A percentile compares a stretch with the other conserved stretches of the same genome.
Evolutionary conservation across 2,797 vertebrate species (phyloP).

Genomic region (Oophaga sylvatica): DNA sequence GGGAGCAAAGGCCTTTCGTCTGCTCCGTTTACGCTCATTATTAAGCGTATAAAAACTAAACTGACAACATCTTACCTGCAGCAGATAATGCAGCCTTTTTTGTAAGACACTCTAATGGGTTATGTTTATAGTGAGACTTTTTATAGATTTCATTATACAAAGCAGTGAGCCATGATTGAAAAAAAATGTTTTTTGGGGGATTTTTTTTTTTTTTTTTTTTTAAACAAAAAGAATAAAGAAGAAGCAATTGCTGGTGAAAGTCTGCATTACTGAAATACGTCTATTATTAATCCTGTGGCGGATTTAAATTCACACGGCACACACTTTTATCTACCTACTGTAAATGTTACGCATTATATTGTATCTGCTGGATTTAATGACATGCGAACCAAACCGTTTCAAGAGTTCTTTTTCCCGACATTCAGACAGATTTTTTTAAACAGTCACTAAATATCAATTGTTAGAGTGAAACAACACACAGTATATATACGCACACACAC

Average conservation of each 20-base stretch:
- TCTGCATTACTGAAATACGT: not conserved
- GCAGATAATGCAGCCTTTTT: not conserved
- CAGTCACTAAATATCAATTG: too few species aligned
- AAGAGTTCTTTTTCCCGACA: too few species aligned
- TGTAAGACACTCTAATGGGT: not conserved
- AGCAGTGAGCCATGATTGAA: constrained; percentile 1
- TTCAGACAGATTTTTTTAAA: too few species aligned
- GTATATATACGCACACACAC: too few species aligned
- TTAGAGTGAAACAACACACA: too few species aligned
- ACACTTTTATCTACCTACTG: not conserved
- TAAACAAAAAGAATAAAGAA: not conserved
- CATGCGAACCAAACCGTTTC: too few species aligned
- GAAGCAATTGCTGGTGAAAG: not conserved
- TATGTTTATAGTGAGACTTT: not conserved
- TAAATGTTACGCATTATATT: not conserved
- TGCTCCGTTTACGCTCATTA: not conserved
- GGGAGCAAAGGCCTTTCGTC: not conserved
- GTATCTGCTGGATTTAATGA: too few species aligned
- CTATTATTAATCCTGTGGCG: not conserved
- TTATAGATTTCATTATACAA: constrained; percentile 12
- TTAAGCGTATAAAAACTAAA: not conserved
- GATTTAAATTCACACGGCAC: not conserved
- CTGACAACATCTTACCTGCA: not conserved
- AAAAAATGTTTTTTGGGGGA: too few species aligned
- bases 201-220: not conserved